These are phyloP conservation scores for Eristalis arbustorum DNA, from an alignment of 2,888 invertebrate species.

Conservation along the genomic window DNA sequence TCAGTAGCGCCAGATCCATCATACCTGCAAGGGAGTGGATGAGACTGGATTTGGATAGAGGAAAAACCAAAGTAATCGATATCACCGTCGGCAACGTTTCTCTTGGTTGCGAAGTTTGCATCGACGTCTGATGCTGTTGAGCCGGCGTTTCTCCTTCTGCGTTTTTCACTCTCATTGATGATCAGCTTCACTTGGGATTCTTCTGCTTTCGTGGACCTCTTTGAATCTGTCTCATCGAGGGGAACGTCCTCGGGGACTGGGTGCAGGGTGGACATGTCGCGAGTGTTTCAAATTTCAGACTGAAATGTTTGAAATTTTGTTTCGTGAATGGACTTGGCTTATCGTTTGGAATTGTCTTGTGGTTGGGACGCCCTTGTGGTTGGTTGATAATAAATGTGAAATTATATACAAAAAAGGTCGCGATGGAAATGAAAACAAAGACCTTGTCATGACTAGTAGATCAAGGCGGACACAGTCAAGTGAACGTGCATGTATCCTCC, in stretches of 20 bases:
- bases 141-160: not conserved
- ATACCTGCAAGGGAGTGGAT: slow-evolving; percentile 80
- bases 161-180: not conserved
- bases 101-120: slow-evolving; percentile 75
- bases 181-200: not conserved
- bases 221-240: slow-evolving; percentile 9
- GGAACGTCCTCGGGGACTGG: not conserved
- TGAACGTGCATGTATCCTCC: too few species aligned
- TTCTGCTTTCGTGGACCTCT: not conserved
- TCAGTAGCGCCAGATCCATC: slow-evolving; percentile 86
- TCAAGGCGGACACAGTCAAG: not conserved
- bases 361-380: not conserved
- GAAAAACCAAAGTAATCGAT: not conserved
- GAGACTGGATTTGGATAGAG: not conserved
- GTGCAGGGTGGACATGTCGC: not conserved
- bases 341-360: not conserved
- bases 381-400: not conserved
- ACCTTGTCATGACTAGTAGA: not conserved
- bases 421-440: not conserved
- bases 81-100: slow-evolving; percentile 78
- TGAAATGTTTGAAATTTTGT: not conserved
- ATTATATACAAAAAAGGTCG: not conserved
- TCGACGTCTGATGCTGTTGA: not conserved
- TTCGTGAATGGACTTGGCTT: not conserved
- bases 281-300: not conserved